Percentiles rank a stretch among this genome's conserved stretches.
Conservation (phyloP, 2,888 invertebrate species). For the Baccha elongata region DNA sequence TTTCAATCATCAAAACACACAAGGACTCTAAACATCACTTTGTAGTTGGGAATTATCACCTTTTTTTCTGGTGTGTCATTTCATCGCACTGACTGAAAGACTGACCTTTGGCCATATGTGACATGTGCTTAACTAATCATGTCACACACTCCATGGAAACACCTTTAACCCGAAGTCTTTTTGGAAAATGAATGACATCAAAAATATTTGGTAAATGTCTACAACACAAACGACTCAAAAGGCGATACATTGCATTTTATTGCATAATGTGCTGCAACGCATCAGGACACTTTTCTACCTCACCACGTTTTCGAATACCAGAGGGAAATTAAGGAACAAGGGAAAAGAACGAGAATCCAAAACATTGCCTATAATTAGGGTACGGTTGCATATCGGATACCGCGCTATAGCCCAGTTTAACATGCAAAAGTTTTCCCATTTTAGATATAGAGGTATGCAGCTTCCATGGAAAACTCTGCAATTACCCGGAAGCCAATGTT, state of each 20-base stretch:
- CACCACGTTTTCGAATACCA: background rate
- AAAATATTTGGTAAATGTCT: slow-evolving; percentile 22
- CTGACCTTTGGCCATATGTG: slow-evolving; percentile 26
- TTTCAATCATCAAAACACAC: background rate
- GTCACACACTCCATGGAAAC: slow-evolving; percentile 7
- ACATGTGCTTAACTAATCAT: background rate
- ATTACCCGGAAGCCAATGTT: slow-evolving; percentile 56
- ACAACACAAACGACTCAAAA: slow-evolving; percentile 34
- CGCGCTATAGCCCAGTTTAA: slow-evolving; percentile 23
- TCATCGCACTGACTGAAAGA: background rate
- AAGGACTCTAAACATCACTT: background rate
- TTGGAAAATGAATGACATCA: slow-evolving; percentile 39
- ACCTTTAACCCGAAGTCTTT: slow-evolving; percentile 13
- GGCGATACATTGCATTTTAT: background rate
- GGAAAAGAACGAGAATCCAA: slow-evolving; percentile 6
- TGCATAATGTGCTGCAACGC: background rate
- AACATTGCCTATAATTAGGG: slow-evolving; percentile 54
- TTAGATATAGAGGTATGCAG: background rate
- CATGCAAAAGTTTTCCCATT: slow-evolving; percentile 41
- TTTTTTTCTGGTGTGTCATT: background rate
- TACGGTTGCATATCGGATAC: slow-evolving; percentile 38
- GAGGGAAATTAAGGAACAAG: background rate
- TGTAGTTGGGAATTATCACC: background rate
- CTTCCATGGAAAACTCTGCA: slow-evolving; percentile 42
- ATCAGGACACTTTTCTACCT: background rate